A percentile compares a stretch with the other conserved stretches of the same genome.
Conservation (phyloP, 2,888 invertebrate species). For the Pimpla rufipes region DNA sequence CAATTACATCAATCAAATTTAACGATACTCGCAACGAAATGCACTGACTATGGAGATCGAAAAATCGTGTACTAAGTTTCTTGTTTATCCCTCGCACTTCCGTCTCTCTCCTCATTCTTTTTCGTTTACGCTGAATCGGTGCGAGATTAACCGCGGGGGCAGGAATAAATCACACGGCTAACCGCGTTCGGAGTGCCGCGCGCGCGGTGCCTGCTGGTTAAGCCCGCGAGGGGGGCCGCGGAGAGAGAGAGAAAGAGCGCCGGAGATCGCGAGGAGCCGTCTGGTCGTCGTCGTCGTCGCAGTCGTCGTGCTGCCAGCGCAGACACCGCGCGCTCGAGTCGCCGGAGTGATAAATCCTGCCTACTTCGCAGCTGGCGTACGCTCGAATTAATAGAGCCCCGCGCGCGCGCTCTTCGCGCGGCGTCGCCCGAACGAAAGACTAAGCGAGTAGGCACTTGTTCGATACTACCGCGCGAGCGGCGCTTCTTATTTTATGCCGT, state of each 20-base stretch:
- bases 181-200: conserved; percentile 69
- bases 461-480: conserved; percentile 60
- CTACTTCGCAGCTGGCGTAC: conserved; percentile 71
- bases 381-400: conserved; percentile 69
- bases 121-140: conserved; percentile 65
- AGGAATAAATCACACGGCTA: conserved; percentile 71
- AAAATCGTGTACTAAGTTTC: conserved; percentile 54
- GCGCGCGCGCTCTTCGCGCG: conserved; percentile 21
- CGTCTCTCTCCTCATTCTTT: conserved; percentile 31
- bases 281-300: conserved; percentile 58
- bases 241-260: conserved; percentile 55
- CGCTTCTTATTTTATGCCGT: conserved; percentile 59
- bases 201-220: conserved; percentile 62
- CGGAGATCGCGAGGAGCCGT: conserved; percentile 61
- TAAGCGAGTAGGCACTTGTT: conserved; percentile 64
- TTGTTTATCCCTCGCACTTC: conserved; percentile 53
- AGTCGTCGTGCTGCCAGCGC: conserved; percentile 59
- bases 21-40: conserved; percentile 16
- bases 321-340: conserved; percentile 65
- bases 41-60: conserved; percentile 40
- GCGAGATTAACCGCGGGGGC: conserved; percentile 70
- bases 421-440: conserved; percentile 52
- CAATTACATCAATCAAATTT: conserved; percentile 7
- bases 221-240: conserved; percentile 54
- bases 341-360: conserved; percentile 70